phyloP scores from a whole-genome alignment of 2,797 vertebrate genomes.

The Delichon dasypus region DNA sequence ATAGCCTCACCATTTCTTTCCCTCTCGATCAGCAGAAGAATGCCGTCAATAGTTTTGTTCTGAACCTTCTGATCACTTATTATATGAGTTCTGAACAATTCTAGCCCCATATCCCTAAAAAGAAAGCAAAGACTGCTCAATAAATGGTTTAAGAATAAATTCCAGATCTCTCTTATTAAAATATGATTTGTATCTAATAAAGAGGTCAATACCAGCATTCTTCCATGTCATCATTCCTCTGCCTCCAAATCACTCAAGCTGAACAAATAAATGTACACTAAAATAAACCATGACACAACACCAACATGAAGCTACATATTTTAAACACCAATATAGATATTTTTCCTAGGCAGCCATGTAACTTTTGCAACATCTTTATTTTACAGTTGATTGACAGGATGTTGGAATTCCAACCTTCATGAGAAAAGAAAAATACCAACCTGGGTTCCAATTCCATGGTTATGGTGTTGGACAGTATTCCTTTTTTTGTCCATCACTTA shows the following conservation, averaged over 20 bases:
- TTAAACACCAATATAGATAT: not conserved
- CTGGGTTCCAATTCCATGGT: not conserved
- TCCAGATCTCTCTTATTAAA: not conserved
- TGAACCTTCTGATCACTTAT: constrained; percentile 98
- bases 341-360: not conserved
- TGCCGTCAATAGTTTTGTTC: constrained; percentile 98
- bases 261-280: not conserved
- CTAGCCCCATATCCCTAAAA: constrained; percentile 97
- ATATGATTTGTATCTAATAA: not conserved
- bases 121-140: constrained; percentile 22
- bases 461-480: not conserved
- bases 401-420: not conserved
- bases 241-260: not conserved
- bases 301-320: not conserved
- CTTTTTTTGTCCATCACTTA: not conserved
- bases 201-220: not conserved
- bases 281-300: not conserved
- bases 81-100: constrained; percentile 98
- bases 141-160: not conserved
- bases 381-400: not conserved
- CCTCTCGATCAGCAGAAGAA: constrained; percentile 93
- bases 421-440: not conserved
- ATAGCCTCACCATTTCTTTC: constrained; percentile 96
- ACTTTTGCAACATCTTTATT: not conserved
- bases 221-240: not conserved